Evolutionary conservation across 53 echinoderm and acorn worm genomes (phyloP).

Genomic region (Mesocentrotus franciscanus): DNA sequence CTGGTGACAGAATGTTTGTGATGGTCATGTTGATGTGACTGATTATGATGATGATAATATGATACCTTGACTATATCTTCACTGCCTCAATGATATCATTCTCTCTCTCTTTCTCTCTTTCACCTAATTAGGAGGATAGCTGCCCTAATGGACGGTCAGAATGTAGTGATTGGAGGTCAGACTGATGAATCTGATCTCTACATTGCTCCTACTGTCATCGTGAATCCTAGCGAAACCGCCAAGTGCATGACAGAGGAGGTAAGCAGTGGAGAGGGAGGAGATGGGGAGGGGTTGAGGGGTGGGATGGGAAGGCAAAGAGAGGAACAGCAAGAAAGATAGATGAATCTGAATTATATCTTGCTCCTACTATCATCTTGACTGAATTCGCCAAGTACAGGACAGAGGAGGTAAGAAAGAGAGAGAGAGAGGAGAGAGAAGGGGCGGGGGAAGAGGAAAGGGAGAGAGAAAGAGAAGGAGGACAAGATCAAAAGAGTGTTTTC

Average conservation of each 20-base stretch:
- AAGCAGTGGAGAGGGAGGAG: neutral
- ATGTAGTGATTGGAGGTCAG: slow-evolving; percentile 75
- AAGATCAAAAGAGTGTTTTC: too few relatives aligned
- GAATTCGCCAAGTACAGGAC: slow-evolving; percentile 25
- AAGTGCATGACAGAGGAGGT: slow-evolving; percentile 61
- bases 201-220: slow-evolving; percentile 81
- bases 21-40: neutral
- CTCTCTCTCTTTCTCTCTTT: neutral
- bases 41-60: too few relatives aligned
- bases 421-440: neutral
- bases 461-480: neutral
- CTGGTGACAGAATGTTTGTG: neutral
- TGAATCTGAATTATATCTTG: slow-evolving; percentile 73
- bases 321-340: slow-evolving; percentile 55
- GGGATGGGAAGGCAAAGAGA: neutral
- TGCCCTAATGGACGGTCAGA: slow-evolving; percentile 68
- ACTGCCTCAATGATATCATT: neutral
- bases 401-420: slow-evolving; percentile 20
- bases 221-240: neutral
- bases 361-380: slow-evolving; percentile 75
- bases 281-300: neutral
- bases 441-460: neutral
- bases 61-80: too few relatives aligned
- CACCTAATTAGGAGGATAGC: slow-evolving; percentile 66
- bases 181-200: slow-evolving; percentile 74